Conservation (phyloP, 2,113 vertebrate genomes). For the human (Homo sapiens) region GRCh38 chr6:163232001-163232500, state of each 20-base stretch:
- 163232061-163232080: neutral
- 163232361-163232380: neutral
- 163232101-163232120: neutral
- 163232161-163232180: rapidly evolving
- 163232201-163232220: neutral
- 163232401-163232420: neutral
- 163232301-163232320: no score
- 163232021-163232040: neutral
- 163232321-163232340: neutral
- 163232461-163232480: neutral
- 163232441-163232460: neutral
- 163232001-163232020: neutral
- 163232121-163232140: neutral
- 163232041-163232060: neutral
- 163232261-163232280: neutral
- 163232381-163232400: neutral
- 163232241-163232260: neutral
- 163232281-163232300: neutral
- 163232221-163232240: neutral
- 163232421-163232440: neutral
- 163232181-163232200: neutral
- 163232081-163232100: neutral
- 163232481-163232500: neutral
- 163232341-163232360: no score
- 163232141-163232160: neutral